Conservation (phyloP, 2,113 vertebrate genomes). For the Emydura subglobosa region DNA sequence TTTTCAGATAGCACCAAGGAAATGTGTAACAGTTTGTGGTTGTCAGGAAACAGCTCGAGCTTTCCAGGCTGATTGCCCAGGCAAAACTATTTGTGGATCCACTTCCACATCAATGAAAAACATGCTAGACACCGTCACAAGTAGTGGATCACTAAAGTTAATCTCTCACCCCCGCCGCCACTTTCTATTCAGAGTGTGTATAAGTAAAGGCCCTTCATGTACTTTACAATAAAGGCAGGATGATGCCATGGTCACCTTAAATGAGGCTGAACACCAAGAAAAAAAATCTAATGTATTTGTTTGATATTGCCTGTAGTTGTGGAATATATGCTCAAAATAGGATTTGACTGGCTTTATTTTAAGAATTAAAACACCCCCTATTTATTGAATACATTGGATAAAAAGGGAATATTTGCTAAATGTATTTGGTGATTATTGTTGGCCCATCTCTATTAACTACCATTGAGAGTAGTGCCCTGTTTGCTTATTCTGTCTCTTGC, state of each 20-base stretch:
- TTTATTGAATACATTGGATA: not conserved
- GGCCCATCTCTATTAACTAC: not conserved
- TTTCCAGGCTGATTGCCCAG: not conserved
- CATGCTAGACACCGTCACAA: not conserved
- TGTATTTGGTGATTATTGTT: not conserved
- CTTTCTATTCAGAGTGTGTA: rapidly evolving
- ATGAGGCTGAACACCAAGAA: not conserved
- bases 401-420: not conserved
- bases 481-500: not conserved
- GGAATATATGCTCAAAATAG: not conserved
- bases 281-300: not conserved
- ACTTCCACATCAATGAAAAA: not conserved
- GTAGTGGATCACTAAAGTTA: not conserved
- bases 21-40: not conserved
- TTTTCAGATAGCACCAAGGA: not conserved
- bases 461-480: not conserved
- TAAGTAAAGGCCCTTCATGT: not conserved
- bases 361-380: not conserved
- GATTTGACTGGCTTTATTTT: not conserved
- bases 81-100: not conserved
- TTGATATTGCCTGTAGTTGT: not conserved
- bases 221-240: not conserved
- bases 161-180: not conserved
- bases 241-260: not conserved
- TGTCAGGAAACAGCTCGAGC: rapidly evolving